Conservation (phyloP, 2,888 invertebrate species). For the Anorthoa munda region DNA sequence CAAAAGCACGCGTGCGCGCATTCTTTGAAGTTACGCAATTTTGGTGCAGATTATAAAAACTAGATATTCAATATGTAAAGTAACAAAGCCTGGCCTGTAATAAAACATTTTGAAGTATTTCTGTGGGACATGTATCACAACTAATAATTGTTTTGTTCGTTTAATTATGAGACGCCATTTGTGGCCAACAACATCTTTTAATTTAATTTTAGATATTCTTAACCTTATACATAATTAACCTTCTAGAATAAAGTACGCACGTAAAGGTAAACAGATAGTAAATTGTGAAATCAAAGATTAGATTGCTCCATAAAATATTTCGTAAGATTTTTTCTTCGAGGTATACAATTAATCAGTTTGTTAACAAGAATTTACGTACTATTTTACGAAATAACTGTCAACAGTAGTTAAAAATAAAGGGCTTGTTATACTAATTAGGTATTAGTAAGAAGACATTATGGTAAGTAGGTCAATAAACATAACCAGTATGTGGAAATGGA, state of each 20-base stretch:
- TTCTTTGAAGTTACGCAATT: too few species aligned
- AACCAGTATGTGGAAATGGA: neutral
- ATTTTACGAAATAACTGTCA: neutral
- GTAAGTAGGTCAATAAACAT: neutral
- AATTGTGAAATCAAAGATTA: conserved; percentile 8
- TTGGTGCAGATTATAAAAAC: too few species aligned
- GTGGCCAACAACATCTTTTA: neutral
- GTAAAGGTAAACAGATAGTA: neutral
- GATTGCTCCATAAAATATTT: neutral
- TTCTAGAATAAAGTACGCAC: neutral
- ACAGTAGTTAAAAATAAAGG: neutral
- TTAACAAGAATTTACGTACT: neutral
- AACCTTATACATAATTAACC: neutral
- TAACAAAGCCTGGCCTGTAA: too few species aligned
- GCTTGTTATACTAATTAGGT: neutral
- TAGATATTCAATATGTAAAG: too few species aligned
- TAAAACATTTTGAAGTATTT: too few species aligned
- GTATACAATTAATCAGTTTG: neutral
- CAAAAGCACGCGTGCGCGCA: too few species aligned
- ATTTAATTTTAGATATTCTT: neutral
- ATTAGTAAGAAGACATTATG: neutral
- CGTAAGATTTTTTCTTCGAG: neutral
- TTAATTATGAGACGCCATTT: neutral
- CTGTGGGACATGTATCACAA: too few species aligned
- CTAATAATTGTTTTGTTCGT: too few species aligned